These are phyloP conservation scores for Pempheris klunzingeri DNA, from an alignment of 2,797 vertebrate species.

Conservation along the genomic window DNA sequence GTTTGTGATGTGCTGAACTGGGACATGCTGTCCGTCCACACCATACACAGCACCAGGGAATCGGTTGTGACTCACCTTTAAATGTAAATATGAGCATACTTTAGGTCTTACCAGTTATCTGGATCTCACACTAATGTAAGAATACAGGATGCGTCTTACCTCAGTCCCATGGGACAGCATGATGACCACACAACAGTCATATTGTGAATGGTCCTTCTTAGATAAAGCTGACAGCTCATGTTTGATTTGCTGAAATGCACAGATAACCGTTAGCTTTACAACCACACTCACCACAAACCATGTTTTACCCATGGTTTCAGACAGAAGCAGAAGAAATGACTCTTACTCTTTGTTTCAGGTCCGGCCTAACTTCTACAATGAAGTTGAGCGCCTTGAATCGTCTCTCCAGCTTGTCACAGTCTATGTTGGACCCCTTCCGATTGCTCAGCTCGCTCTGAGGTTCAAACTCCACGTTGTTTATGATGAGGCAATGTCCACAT, in stretches of 20 bases:
- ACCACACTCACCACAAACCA: not conserved
- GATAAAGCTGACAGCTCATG: slow-evolving; percentile 84
- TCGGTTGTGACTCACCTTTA: slow-evolving; percentile 90
- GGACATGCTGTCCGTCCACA: slow-evolving; percentile 88
- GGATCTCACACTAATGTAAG: not conserved
- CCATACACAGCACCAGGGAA: slow-evolving; percentile 94
- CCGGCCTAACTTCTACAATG: slow-evolving; percentile 80
- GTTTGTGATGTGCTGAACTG: slow-evolving; percentile 91
- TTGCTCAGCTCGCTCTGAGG: slow-evolving; percentile 55
- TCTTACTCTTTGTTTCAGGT: slow-evolving; percentile 88
- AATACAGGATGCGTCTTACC: slow-evolving; percentile 76
- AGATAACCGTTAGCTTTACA: slow-evolving; percentile 17
- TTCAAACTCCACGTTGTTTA: slow-evolving; percentile 93
- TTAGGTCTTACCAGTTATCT: not conserved
- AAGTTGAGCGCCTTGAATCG: slow-evolving; percentile 89
- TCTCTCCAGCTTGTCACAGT: slow-evolving; percentile 88
- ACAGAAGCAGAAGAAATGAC: not conserved
- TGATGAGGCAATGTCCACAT: slow-evolving; percentile 92
- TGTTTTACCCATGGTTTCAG: not conserved
- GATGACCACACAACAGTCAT: slow-evolving; percentile 93
- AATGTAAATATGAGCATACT: slow-evolving; percentile 41
- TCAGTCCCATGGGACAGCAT: slow-evolving; percentile 96
- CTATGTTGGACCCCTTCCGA: slow-evolving; percentile 89
- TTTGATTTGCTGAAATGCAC: slow-evolving; percentile 86
- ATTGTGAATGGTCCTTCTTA: slow-evolving; percentile 83